phyloP scores from a whole-genome alignment of 2,113 vertebrate species.

The Syngnathoides biaculeatus region DNA sequence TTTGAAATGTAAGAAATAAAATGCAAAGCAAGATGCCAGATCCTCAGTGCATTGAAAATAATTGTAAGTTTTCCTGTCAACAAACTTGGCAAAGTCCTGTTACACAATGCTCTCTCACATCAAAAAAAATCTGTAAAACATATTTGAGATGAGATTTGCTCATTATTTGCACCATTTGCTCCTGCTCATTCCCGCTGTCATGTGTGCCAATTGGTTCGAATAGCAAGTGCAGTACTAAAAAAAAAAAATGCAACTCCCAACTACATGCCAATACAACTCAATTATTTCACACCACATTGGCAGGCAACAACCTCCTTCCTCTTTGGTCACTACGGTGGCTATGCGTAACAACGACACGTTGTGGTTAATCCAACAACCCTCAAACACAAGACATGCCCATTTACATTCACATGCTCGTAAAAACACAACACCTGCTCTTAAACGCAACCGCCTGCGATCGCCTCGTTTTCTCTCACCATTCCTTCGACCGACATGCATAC shows the following conservation, averaged over 20 bases:
- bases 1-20: too few species aligned
- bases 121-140: not conserved
- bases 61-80: too few species aligned
- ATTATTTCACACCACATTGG: constrained; percentile 13
- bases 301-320: constrained; percentile 36
- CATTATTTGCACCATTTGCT: not conserved
- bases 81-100: too few species aligned
- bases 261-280: constrained; percentile 6
- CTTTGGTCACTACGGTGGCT: constrained; percentile 43
- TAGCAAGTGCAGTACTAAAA: not conserved
- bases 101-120: not conserved
- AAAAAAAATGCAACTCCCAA: not conserved
- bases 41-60: too few species aligned
- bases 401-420: constrained; percentile 47
- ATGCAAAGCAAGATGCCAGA: too few species aligned
- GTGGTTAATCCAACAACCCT: constrained; percentile 35
- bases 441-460: constrained; percentile 16
- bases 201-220: not conserved
- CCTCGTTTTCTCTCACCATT: not conserved
- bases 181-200: not conserved
- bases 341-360: constrained; percentile 37
- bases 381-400: constrained; percentile 40
- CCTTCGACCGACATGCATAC: not conserved
- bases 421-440: constrained; percentile 23
- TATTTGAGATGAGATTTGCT: not conserved